Percentiles rank a stretch among this genome's conserved stretches.
These are phyloP conservation scores for Leptestheria dahalacensis DNA, from an alignment of 1,140 invertebrate genomes.

Conservation along the genomic window DNA sequence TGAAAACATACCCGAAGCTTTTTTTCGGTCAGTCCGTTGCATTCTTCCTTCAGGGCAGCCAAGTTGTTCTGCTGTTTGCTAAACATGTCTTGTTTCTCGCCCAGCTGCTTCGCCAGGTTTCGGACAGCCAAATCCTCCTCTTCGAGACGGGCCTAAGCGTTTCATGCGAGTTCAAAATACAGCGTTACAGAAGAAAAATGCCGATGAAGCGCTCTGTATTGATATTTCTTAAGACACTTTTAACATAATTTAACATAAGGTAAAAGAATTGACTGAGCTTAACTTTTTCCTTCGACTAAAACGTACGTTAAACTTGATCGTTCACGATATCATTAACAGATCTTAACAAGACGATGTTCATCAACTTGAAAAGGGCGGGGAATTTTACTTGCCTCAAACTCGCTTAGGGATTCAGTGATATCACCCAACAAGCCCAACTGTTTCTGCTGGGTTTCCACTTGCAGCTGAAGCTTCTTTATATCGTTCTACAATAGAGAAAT, in stretches of 20 bases:
- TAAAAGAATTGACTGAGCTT: too few relatives aligned
- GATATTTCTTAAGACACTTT: too few relatives aligned
- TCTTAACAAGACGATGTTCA: too few relatives aligned
- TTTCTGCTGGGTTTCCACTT: not conserved
- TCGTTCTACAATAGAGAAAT: not conserved
- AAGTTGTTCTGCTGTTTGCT: not conserved
- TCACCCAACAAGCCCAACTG: not conserved
- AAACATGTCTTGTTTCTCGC: not conserved
- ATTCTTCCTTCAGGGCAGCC: not conserved
- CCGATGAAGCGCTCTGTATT: not conserved
- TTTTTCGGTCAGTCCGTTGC: not conserved
- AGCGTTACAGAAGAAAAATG: not conserved
- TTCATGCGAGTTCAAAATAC: not conserved
- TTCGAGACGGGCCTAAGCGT: not conserved
- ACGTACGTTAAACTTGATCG: too few relatives aligned
- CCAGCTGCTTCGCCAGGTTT: not conserved
- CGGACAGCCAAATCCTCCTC: not conserved
- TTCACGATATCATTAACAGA: too few relatives aligned
- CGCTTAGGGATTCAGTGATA: not conserved
- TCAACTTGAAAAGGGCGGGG: too few relatives aligned
- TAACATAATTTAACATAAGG: too few relatives aligned
- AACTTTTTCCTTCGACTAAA: too few relatives aligned
- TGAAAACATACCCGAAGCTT: not conserved
- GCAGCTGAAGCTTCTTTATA: slow-evolving; percentile 4
- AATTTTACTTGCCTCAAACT: too few relatives aligned